These are phyloP conservation scores for Biston stratarius DNA, from an alignment of 2,888 invertebrate genomes.

Conservation along the genomic window DNA sequence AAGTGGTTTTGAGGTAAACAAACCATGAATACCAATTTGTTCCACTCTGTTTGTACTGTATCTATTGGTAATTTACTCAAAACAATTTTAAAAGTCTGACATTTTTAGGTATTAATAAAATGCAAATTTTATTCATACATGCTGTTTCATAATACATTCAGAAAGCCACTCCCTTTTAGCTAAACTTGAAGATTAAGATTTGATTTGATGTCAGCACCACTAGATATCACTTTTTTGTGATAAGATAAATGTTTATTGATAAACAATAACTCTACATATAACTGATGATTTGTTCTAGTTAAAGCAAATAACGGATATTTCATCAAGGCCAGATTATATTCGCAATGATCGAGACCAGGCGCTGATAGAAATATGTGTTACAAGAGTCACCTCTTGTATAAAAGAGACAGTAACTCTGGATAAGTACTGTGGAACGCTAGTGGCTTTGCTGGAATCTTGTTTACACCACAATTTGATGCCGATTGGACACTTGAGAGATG, in stretches of 20 bases:
- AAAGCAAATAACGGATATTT: constrained; percentile 92
- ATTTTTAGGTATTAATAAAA: constrained; percentile 30
- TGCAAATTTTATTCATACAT: constrained; percentile 39
- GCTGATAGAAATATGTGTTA: constrained; percentile 97
- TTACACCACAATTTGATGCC: constrained; percentile 95
- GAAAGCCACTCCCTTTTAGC: constrained; percentile 33
- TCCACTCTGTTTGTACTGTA: constrained; percentile 22
- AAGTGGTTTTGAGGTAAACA: constrained; percentile 24
- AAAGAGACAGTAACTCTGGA: constrained; percentile 95
- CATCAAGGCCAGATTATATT: constrained; percentile 93
- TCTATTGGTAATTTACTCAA: constrained; percentile 8
- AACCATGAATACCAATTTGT: constrained; percentile 35
- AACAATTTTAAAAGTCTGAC: constrained; percentile 22
- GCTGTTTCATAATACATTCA: constrained; percentile 21
- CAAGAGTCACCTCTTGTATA: constrained; percentile 95
- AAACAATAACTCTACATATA: constrained; percentile 22
- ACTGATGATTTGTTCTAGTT: constrained; percentile 79
- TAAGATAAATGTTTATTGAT: constrained; percentile 35
- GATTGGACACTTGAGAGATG: constrained; percentile 88
- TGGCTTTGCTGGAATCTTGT: constrained; percentile 94
- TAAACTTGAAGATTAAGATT: constrained; percentile 30
- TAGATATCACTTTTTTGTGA: constrained; percentile 29
- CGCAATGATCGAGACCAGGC: constrained; percentile 97
- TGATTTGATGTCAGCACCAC: constrained; percentile 34
- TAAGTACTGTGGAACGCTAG: constrained; percentile 93